Evolutionary conservation across 2,113 vertebrate species (phyloP), one percentile per base, ranked within the genome.

Genomic region (Albula goreensis): DNA sequence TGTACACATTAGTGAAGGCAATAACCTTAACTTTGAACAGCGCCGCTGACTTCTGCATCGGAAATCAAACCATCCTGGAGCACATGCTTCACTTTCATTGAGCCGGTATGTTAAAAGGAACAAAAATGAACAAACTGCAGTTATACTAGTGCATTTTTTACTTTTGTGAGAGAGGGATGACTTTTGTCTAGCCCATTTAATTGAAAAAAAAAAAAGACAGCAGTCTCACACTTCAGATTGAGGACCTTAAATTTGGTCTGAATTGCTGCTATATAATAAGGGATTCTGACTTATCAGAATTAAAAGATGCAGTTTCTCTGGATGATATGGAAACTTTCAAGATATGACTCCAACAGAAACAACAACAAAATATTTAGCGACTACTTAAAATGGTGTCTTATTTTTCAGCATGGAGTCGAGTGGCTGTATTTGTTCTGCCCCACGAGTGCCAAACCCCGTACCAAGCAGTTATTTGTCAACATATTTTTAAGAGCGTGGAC

Each of bases 191-290:
- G 83, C 81, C 51, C 83, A 90, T 87, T 60, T 86, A 85, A 90
- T 89, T 90, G 91, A 92, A 87, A 86, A 92, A 90, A 90, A 92
- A 87, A 89, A 91, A 85, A 92, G 90, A 89, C 57, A 86, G 89
- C 85, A 52, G 51, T 81, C 78, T 85, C 6, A 15, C 85, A 87
- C 86, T 81, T 85, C 60, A 81, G 85, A 86, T 85, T 78, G 84
- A 85, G 66, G 83, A 89, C 88, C 87, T 77, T 66, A 80, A 81
- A 50, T 84, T 84, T 89, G 87, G 80, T 60, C 88, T 86, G 85
- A 89, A 66, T 80, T 66, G 85, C 56, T 85, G 86, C 87, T 79
- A 90, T 89, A 90, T 88, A 85, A 13, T 1, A 12, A 31, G 41
- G 56, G 31, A 51, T 79, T 85, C 78, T 56, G 17, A 49, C 63